phyloP scores from a whole-genome alignment of 2,113 vertebrate species.

The Regulus satrapa region DNA sequence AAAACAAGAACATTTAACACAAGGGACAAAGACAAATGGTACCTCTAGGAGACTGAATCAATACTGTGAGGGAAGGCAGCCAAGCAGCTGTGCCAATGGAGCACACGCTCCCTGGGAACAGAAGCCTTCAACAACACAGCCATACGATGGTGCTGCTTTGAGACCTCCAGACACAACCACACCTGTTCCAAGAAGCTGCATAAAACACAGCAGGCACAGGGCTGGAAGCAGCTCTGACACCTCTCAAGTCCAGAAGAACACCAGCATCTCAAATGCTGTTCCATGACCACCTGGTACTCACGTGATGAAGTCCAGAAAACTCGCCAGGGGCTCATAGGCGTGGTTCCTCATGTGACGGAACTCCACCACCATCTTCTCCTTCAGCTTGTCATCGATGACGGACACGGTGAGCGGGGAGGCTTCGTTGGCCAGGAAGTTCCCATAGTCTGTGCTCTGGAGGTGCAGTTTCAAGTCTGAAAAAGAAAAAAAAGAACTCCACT shows the following conservation, averaged over 20 bases:
- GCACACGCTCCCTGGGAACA: not conserved
- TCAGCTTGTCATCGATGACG: conserved; percentile 96
- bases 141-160: not conserved
- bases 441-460: conserved; percentile 97
- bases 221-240: not conserved
- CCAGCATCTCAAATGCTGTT: not conserved
- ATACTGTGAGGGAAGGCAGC: not conserved
- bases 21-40: not conserved
- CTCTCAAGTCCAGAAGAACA: not conserved
- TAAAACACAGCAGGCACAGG: not conserved
- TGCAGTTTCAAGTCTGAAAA: conserved; percentile 92
- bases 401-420: conserved; percentile 94
- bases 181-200: not conserved
- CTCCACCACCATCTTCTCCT: conserved; percentile 99
- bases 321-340: conserved; percentile 92
- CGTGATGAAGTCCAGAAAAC: conserved; percentile 98
- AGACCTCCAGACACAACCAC: not conserved
- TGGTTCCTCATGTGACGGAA: conserved; percentile 99
- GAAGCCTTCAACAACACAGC: not conserved
- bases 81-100: not conserved
- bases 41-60: not conserved
- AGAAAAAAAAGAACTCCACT: not conserved
- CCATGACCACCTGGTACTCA: conserved; percentile 52
- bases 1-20: not conserved
- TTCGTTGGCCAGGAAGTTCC: conserved; percentile 95